phyloP scores from a whole-genome alignment of 2,888 invertebrate genomes.

The Ctena decussata region DNA sequence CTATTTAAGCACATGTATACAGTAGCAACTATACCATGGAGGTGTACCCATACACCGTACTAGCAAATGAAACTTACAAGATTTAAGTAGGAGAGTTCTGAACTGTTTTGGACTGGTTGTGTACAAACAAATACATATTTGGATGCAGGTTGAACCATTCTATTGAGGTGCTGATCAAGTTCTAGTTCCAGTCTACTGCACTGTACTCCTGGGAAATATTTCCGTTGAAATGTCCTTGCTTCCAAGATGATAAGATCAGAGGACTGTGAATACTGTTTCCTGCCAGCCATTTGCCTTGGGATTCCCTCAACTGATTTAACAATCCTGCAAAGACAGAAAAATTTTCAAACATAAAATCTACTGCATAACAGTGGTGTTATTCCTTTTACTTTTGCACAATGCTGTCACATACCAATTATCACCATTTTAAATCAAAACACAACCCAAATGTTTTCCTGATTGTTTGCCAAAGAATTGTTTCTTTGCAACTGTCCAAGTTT shows the following conservation, averaged over 20 bases:
- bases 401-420: no score
- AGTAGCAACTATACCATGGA: no score
- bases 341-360: no score
- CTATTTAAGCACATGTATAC: no score
- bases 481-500: no score
- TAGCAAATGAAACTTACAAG: constrained; percentile 56
- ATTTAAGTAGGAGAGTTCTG: constrained; percentile 37
- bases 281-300: constrained; percentile 46
- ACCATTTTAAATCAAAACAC: no score
- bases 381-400: no score
- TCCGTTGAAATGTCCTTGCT: constrained; percentile 48
- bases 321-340: constrained; percentile 36
- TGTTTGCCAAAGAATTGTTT: no score
- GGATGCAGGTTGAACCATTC: constrained; percentile 42
- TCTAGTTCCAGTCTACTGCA: constrained; percentile 55
- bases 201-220: constrained; percentile 64
- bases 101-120: constrained; percentile 45
- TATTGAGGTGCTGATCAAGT: constrained; percentile 50
- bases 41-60: no score
- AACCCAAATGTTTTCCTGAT: no score
- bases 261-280: constrained; percentile 45
- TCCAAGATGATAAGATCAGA: constrained; percentile 69
- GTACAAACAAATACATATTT: constrained; percentile 58
- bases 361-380: no score
- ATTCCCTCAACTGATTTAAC: constrained; percentile 60